Evolutionary conservation across 1,140 invertebrate genomes (phyloP).

Genomic region (Zaprionus africanus): DNA sequence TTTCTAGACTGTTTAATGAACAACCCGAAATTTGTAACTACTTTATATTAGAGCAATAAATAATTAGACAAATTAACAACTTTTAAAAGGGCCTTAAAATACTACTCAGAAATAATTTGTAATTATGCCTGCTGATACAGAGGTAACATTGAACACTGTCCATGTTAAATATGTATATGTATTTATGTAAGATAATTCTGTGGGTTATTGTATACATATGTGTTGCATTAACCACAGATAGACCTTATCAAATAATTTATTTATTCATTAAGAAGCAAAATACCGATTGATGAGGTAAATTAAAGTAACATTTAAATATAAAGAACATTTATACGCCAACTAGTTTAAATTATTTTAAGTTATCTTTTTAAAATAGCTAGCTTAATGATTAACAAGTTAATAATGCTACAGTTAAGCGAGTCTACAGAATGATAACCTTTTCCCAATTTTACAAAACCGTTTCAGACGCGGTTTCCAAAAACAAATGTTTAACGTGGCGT

Average conservation of each 20-base stretch:
- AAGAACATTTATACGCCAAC: conserved; percentile 1
- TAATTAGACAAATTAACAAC: neutral
- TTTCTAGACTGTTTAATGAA: neutral
- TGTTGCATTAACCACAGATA: neutral
- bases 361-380: neutral
- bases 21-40: neutral
- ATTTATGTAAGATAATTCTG: neutral
- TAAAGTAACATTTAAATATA: neutral
- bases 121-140: conserved; percentile 40
- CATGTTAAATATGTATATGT: conserved; percentile 57
- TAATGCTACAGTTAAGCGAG: neutral
- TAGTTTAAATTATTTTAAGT: neutral
- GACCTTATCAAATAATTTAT: neutral
- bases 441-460: neutral
- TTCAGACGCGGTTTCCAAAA: no score
- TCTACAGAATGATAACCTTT: neutral
- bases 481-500: no score
- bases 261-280: neutral
- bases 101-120: neutral
- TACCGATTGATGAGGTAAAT: neutral
- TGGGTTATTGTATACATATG: neutral
- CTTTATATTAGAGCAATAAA: neutral
- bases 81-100: neutral
- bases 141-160: conserved; percentile 67
- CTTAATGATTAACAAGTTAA: neutral